Percentiles rank a stretch among this genome's conserved stretches.
Evolutionary conservation across 2,113 vertebrate species (phyloP).

Genomic region (Cariama cristata): DNA sequence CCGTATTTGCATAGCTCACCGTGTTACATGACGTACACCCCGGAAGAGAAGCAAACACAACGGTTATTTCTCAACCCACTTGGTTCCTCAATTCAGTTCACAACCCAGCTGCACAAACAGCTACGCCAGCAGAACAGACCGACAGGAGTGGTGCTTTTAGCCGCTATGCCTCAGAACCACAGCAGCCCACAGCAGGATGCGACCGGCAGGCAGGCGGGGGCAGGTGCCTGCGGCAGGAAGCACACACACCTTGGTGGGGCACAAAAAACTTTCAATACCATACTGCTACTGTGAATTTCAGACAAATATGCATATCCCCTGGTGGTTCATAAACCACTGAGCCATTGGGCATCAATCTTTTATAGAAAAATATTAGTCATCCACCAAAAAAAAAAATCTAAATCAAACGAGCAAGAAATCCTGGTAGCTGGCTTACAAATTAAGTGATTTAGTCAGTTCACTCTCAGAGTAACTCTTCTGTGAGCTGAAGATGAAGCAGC

Average conservation of each 20-base stretch:
- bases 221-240: background rate
- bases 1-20: background rate
- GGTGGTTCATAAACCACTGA: background rate
- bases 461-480: background rate
- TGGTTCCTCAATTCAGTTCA: background rate
- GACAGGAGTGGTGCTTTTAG: background rate
- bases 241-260: accelerated
- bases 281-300: background rate
- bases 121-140: background rate
- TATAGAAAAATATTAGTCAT: background rate
- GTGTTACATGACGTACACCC: background rate
- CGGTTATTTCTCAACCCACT: background rate
- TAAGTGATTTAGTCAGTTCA: background rate
- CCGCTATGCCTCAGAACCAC: background rate
- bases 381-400: background rate
- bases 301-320: accelerated
- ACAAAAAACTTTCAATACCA: no score
- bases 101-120: background rate
- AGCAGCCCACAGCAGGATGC: background rate
- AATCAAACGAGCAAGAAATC: no score
- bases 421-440: background rate
- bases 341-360: background rate
- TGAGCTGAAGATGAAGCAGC: background rate
- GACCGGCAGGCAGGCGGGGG: background rate
- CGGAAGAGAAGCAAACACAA: background rate